Evolutionary conservation across 2,113 vertebrate genomes (phyloP).

Genomic region (Hirundichthys speculiger): DNA sequence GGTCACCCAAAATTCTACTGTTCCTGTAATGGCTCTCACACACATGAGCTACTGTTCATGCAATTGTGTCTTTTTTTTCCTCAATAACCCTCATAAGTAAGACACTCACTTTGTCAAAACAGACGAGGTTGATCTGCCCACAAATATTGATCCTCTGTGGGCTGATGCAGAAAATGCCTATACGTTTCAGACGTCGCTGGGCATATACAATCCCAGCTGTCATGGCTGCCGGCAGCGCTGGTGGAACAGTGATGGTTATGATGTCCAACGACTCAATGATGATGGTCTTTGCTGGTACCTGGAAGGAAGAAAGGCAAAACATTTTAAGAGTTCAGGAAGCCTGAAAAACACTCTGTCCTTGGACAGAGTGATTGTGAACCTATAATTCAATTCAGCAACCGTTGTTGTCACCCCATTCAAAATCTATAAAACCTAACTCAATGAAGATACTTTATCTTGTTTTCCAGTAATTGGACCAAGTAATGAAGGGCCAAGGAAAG

Average conservation of each 20-base stretch:
- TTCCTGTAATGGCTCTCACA: too few relatives aligned
- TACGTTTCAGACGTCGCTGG: constrained; percentile 89
- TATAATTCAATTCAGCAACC: too few relatives aligned
- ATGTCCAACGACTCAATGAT: constrained; percentile 96
- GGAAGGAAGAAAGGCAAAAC: constrained; percentile 11
- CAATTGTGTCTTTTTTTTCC: not conserved
- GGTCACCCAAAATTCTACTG: not conserved
- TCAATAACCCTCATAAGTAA: not conserved
- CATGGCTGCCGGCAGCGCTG: constrained; percentile 96
- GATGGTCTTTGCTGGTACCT: constrained; percentile 88
- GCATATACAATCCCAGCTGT: constrained; percentile 97
- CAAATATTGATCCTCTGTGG: constrained; percentile 98
- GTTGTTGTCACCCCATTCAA: too few relatives aligned
- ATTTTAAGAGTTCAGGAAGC: not conserved
- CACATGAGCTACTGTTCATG: not conserved
- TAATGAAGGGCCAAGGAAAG: too few relatives aligned
- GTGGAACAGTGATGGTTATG: constrained; percentile 97
- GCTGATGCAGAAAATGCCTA: constrained; percentile 97
- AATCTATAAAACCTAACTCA: too few relatives aligned
- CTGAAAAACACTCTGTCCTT: not conserved
- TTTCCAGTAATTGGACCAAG: too few relatives aligned
- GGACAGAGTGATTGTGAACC: too few relatives aligned
- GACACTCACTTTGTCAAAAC: constrained; percentile 92
- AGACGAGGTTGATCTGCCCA: constrained; percentile 96
- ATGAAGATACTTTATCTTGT: too few relatives aligned